These are phyloP conservation scores for Nemopilema nomurai DNA, from an alignment of 30 jellyfish, hydroid and myxozoan genomes.

Conservation along the genomic window DNA sequence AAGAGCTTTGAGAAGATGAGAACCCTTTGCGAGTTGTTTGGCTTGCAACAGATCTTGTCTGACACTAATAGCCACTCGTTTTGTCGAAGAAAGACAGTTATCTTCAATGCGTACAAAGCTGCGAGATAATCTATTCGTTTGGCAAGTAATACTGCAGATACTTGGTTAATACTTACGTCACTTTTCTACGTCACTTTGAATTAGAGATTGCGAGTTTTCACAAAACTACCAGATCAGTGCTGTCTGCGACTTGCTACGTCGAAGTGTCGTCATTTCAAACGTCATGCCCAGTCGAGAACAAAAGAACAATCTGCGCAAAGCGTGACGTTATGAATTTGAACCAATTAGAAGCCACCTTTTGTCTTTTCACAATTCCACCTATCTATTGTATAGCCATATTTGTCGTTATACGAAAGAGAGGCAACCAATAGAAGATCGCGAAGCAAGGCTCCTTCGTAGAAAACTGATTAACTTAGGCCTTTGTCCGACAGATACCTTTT, in stretches of 20 bases:
- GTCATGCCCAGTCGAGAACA: constrained; percentile 76
- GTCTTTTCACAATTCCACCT: constrained; percentile 22
- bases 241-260: constrained; percentile 67
- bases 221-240: constrained; percentile 24
- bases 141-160: constrained; percentile 37
- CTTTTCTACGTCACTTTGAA: constrained; percentile 83
- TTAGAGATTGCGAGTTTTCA: constrained; percentile 34
- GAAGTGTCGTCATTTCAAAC: constrained; percentile 72
- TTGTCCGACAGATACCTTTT: no score
- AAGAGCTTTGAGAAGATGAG: neutral
- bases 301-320: constrained; percentile 65
- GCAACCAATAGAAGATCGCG: constrained; percentile 8
- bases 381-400: constrained; percentile 35
- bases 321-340: constrained; percentile 56
- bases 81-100: neutral
- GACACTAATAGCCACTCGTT: neutral
- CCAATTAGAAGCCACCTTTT: constrained; percentile 55
- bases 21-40: neutral
- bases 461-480: no score
- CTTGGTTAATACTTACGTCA: constrained; percentile 75
- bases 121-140: neutral
- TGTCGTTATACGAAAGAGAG: constrained; percentile 8
- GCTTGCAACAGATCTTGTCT: neutral
- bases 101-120: neutral
- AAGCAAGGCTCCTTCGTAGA: neutral